These are phyloP conservation scores for Nesometra sesokonis DNA, from an alignment of 35 echinoderm and acorn worm genomes.

Conservation along the genomic window DNA sequence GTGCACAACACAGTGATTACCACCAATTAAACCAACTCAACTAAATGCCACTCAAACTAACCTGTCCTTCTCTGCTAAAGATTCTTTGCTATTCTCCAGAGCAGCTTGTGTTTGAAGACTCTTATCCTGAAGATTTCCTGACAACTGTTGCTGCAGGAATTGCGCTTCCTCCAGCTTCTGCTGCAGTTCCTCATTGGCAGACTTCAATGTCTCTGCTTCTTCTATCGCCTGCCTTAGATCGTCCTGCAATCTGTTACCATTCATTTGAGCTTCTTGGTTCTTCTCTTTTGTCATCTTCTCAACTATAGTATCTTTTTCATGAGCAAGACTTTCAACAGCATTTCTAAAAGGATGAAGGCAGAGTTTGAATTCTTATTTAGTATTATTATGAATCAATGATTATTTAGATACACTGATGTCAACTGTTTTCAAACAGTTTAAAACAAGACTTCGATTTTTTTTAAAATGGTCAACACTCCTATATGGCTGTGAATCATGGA, in stretches of 20 bases:
- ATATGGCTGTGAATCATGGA: too few relatives aligned
- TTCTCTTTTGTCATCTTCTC: constrained; percentile 57
- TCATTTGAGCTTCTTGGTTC: constrained; percentile 37
- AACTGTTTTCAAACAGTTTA: too few relatives aligned
- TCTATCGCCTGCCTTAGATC: not conserved
- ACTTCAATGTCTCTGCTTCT: constrained; percentile 36
- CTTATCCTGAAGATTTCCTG: constrained; percentile 29
- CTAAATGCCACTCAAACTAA: too few relatives aligned
- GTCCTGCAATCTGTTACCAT: not conserved
- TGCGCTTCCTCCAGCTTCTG: constrained; percentile 33
- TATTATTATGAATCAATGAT: too few relatives aligned
- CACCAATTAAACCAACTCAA: too few relatives aligned
- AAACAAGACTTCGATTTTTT: too few relatives aligned
- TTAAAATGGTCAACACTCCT: too few relatives aligned
- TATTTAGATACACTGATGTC: too few relatives aligned
- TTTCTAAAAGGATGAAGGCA: constrained; percentile 31
- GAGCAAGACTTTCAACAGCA: constrained; percentile 78
- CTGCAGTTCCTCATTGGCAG: constrained; percentile 36
- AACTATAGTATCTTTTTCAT: constrained; percentile 56
- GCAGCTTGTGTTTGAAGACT: constrained; percentile 12
- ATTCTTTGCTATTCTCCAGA: constrained; percentile 22
- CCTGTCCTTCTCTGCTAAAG: constrained; percentile 59
- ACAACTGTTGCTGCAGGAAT: constrained; percentile 29
- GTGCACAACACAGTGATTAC: too few relatives aligned
- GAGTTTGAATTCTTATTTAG: too few relatives aligned